phyloP scores from a whole-genome alignment of 2,113 vertebrate species.

The Perca flavescens region DNA sequence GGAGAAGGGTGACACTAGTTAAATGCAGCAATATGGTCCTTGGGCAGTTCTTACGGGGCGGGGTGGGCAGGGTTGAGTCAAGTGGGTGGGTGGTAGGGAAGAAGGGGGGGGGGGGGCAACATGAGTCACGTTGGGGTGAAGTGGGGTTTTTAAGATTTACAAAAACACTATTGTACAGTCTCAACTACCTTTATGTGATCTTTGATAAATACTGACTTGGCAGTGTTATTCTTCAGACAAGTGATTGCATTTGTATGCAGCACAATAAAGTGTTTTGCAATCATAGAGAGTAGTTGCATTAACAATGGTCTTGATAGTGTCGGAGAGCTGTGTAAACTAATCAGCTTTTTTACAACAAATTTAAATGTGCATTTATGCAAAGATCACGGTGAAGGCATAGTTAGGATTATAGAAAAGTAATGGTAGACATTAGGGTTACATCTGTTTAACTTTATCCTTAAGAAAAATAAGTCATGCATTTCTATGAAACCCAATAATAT shows the following conservation, averaged over 20 bases:
- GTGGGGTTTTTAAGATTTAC: constrained; percentile 47
- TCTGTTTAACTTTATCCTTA: constrained; percentile 61
- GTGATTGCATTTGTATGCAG: constrained; percentile 38
- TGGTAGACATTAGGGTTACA: constrained; percentile 53
- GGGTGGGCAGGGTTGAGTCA: constrained; percentile 61
- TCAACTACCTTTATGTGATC: constrained; percentile 76
- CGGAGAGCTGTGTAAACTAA: constrained; percentile 29
- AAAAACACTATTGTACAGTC: constrained; percentile 47
- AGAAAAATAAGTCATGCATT: constrained; percentile 77
- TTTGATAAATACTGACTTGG: constrained; percentile 68
- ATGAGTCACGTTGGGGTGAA: constrained; percentile 52
- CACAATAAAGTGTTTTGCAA: constrained; percentile 37
- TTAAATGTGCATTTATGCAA: constrained; percentile 70
- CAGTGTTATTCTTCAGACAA: constrained; percentile 4
- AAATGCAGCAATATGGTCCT: constrained; percentile 87
- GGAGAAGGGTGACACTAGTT: constrained; percentile 93
- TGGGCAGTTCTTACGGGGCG: constrained; percentile 69
- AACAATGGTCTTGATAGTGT: constrained; percentile 3
- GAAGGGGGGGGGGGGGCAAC: constrained; percentile 28
- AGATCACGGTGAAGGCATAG: constrained; percentile 79
- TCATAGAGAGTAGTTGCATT: constrained; percentile 25
- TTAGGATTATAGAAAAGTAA: constrained; percentile 36
- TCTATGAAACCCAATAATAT: constrained; percentile 65
- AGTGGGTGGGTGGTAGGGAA: constrained; percentile 1
- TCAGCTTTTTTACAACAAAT: constrained; percentile 3